phyloP scores from a whole-genome alignment of 2,113 vertebrate genomes.

The Gallinago paraguaiae region DNA sequence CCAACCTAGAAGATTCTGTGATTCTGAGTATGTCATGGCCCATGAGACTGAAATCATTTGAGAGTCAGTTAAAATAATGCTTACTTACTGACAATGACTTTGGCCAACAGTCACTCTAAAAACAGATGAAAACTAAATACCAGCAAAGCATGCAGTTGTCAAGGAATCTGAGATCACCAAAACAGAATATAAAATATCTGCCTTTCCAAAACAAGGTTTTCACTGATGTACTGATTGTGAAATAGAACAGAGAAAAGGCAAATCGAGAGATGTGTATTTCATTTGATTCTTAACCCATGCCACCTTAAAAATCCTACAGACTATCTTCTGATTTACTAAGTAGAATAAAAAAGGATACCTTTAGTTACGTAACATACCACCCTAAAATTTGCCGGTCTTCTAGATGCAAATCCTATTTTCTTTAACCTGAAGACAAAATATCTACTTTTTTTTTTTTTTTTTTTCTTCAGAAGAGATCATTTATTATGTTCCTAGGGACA shows the following conservation, averaged over 20 bases:
- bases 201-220: neutral
- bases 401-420: neutral
- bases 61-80: neutral
- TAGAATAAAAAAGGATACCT: neutral
- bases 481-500: neutral
- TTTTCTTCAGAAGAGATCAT: neutral
- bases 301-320: neutral
- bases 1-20: too few species aligned
- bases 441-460: rapidly evolving
- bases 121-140: neutral
- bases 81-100: neutral
- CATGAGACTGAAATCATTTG: neutral
- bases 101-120: neutral
- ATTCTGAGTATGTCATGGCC: neutral
- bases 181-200: neutral
- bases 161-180: neutral
- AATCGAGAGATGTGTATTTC: neutral
- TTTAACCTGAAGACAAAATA: neutral
- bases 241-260: neutral
- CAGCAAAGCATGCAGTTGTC: neutral
- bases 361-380: neutral
- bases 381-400: neutral
- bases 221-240: neutral
- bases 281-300: neutral
- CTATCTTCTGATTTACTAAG: neutral